A percentile compares a stretch with the other conserved stretches of the same genome.
phyloP scores from a whole-genome alignment of 2,113 vertebrate genomes.

The Aegithalos caudatus region DNA sequence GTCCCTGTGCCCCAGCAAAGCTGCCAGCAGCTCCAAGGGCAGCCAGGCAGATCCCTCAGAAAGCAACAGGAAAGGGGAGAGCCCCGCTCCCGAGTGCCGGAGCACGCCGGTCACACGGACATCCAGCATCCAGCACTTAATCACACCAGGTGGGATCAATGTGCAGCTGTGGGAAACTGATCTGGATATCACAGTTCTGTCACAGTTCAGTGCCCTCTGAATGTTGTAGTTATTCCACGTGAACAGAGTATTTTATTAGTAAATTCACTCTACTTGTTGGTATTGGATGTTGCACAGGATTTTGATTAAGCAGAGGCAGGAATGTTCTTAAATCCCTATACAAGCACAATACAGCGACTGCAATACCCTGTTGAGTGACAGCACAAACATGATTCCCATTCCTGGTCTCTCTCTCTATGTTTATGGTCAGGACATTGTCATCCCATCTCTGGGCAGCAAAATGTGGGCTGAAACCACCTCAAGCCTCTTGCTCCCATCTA shows the following conservation, averaged over 20 bases:
- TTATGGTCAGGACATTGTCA: neutral
- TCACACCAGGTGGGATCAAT: constrained; percentile 78
- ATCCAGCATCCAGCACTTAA: constrained; percentile 80
- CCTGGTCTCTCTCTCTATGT: neutral
- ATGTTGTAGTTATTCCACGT: accelerated
- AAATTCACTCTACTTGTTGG: neutral
- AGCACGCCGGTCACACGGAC: constrained; percentile 74
- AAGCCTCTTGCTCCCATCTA: neutral
- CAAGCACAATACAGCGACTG: neutral
- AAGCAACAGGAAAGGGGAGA: constrained; percentile 76
- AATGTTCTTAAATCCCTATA: neutral
- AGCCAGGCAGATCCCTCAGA: constrained; percentile 80
- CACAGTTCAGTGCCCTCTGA: neutral
- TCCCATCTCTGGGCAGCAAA: neutral
- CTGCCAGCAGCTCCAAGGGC: constrained; percentile 76
- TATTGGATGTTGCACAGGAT: neutral
- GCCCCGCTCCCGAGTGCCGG: constrained; percentile 73
- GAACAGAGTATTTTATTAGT: neutral
- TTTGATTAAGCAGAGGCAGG: neutral
- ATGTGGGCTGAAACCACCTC: neutral
- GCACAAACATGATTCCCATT: neutral
- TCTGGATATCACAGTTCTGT: neutral
- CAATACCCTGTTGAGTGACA: neutral
- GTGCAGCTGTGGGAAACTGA: neutral
- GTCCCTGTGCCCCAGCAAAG: constrained; percentile 80